Conservation (phyloP, 2,888 invertebrate species). For the Mayetiola destructor region DNA sequence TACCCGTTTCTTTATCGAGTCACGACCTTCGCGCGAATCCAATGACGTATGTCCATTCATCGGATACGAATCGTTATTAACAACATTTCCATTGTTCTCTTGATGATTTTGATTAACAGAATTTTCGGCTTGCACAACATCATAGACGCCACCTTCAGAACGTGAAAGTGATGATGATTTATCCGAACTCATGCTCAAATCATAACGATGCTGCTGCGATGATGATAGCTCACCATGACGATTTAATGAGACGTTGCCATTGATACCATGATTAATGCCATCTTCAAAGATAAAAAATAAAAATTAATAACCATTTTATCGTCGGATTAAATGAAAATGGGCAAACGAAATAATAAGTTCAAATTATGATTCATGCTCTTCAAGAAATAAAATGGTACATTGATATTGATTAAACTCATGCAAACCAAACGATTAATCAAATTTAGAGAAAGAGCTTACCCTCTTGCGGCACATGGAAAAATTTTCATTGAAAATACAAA, state of each 20-base stretch:
- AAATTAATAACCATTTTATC: no score
- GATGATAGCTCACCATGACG: constrained; percentile 29
- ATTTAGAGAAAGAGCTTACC: no score
- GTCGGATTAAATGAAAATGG: no score
- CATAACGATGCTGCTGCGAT: constrained; percentile 28
- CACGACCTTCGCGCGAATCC: constrained; percentile 6
- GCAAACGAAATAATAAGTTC: no score
- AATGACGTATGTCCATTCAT: constrained; percentile 6
- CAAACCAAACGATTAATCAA: no score
- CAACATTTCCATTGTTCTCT: neutral
- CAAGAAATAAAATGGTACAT: no score
- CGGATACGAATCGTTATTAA: neutral
- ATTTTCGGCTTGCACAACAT: constrained; percentile 32
- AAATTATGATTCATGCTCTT: no score
- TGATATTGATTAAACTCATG: no score
- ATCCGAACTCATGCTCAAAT: constrained; percentile 32
- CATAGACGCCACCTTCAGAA: constrained; percentile 34
- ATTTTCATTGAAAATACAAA: no score
- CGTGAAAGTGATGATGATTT: constrained; percentile 34
- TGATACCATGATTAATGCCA: constrained; percentile 33
- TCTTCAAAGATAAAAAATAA: constrained; percentile 13
- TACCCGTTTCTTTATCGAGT: neutral
- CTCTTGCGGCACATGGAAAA: no score
- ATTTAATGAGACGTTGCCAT: constrained; percentile 35
- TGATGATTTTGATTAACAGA: constrained; percentile 18